phyloP scores from a whole-genome alignment of 92 coral and sea anemone species.

The Porites cylindrica region DNA sequence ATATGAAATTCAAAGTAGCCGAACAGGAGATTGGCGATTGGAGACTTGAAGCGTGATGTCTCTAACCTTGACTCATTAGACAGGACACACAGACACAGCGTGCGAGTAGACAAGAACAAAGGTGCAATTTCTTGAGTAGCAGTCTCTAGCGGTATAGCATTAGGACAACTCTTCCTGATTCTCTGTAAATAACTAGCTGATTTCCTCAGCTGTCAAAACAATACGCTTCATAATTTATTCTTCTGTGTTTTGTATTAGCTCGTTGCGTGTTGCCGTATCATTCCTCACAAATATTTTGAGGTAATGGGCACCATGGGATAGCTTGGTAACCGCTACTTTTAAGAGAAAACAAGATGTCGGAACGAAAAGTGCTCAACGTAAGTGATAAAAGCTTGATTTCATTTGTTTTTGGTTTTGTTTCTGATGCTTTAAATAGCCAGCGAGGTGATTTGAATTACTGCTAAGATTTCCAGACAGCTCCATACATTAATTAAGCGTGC shows the following conservation, averaged over 20 bases:
- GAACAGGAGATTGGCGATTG: conserved; percentile 17
- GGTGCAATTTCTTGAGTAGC: too few relatives aligned
- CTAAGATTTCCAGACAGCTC: too few relatives aligned
- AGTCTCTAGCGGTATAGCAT: too few relatives aligned
- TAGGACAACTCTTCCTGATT: conserved; percentile 8
- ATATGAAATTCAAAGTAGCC: conserved; percentile 29
- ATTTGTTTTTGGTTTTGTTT: background rate
- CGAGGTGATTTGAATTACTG: background rate
- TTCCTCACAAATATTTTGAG: background rate
- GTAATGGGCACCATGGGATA: conserved; percentile 23
- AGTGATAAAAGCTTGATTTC: conserved; percentile 34
- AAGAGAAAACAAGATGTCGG: conserved; percentile 82
- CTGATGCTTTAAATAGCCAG: background rate
- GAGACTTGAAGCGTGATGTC: background rate
- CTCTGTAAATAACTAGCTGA: conserved; percentile 25
- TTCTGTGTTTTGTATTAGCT: background rate
- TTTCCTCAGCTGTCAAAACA: conserved; percentile 58
- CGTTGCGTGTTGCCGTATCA: background rate
- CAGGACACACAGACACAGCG: too few relatives aligned
- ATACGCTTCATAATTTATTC: conserved; percentile 7
- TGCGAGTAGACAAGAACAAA: too few relatives aligned
- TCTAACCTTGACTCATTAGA: background rate
- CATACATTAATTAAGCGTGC: too few relatives aligned
- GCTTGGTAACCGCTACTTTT: conserved; percentile 35
- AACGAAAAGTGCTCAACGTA: conserved; percentile 96